These are phyloP conservation scores for Eriosoma lanigerum DNA, from an alignment of 1,140 invertebrate species.

Conservation along the genomic window DNA sequence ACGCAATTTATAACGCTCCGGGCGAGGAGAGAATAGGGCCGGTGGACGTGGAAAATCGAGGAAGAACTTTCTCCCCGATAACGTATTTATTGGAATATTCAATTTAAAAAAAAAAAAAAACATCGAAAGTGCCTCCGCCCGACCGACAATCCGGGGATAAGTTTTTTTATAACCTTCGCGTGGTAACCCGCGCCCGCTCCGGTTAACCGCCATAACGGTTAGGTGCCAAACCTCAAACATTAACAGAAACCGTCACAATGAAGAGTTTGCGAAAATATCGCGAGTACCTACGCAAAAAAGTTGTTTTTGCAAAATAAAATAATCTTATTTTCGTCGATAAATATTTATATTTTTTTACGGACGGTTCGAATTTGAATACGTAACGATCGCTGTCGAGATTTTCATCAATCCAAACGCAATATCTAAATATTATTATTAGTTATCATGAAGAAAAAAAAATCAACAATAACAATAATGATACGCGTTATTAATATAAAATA, in stretches of 20 bases:
- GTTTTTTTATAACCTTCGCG: conserved; percentile 19
- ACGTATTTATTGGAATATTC: conserved; percentile 38
- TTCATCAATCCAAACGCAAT: no score
- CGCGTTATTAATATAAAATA: no score
- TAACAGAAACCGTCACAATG: conserved; percentile 17
- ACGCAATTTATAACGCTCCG: background rate
- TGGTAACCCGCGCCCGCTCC: background rate
- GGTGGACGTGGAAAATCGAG: background rate
- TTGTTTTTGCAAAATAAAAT: conserved; percentile 7
- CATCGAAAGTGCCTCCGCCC: conserved; percentile 13
- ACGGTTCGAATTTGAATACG: conserved; percentile 2
- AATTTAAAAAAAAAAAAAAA: conserved; percentile 35
- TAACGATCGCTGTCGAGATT: background rate
- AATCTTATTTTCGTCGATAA: background rate
- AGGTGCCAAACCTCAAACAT: background rate
- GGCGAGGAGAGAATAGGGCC: background rate
- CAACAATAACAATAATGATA: no score
- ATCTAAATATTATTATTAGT: no score
- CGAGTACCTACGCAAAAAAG: background rate
- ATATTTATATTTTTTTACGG: background rate
- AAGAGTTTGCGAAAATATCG: background rate
- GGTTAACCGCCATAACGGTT: background rate
- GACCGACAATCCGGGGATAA: background rate
- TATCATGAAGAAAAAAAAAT: no score
- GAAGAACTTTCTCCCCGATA: background rate